phyloP scores from a whole-genome alignment of 2,113 vertebrate genomes.

The Manacus vitellinus region DNA sequence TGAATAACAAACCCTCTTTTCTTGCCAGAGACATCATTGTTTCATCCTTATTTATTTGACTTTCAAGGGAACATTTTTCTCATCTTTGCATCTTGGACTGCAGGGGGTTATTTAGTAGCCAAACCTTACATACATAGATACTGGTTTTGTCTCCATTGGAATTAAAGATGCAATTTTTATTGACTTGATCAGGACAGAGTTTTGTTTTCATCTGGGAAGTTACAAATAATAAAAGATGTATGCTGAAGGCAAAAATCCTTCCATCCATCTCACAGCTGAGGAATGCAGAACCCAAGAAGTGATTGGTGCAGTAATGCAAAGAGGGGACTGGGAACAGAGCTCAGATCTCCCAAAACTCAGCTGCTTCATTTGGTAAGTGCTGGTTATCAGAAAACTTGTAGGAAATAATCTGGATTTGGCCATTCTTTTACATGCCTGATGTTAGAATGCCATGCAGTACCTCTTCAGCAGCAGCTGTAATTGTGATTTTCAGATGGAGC shows the following conservation, averaged over 20 bases:
- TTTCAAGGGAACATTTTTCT: background rate
- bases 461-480: constrained; percentile 15
- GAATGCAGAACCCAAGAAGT: background rate
- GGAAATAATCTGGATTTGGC: background rate
- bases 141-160: background rate
- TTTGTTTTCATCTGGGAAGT: background rate
- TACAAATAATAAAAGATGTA: background rate
- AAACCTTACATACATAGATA: background rate
- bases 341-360: background rate
- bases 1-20: background rate
- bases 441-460: background rate
- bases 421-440: background rate
- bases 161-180: background rate
- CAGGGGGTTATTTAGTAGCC: background rate
- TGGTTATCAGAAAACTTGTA: background rate
- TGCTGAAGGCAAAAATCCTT: background rate
- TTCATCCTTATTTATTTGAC: background rate
- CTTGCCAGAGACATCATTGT: background rate
- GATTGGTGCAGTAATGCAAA: background rate
- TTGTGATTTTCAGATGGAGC: background rate
- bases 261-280: background rate
- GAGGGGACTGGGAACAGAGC: background rate
- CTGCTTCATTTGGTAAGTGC: background rate
- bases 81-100: background rate
- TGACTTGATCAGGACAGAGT: background rate